Base-by-base conservation (phyloP, 2,888 invertebrate species). In the Diaprepes abbreviatus region DNA sequence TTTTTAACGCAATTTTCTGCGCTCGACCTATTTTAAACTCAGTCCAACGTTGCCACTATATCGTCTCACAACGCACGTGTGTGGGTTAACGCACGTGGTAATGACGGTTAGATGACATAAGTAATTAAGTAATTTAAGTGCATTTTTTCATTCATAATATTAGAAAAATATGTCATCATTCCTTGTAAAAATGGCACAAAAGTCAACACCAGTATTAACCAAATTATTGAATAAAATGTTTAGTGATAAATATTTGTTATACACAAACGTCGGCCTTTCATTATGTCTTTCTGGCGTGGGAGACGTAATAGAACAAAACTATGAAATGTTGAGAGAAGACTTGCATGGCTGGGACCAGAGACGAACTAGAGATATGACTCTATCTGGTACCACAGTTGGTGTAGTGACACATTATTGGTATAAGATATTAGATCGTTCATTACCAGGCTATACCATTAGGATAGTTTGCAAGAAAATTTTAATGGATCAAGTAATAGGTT, bases 331-430 rank as follows among this genome's bases (percentile, higher is more conserved):
- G 55, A 87, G 81, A 73, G 85, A 86, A 17, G 86, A 89, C 65
- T 84, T 88, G 70, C 82, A 87, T 3, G 82, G 82, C 67, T 91
- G 89, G 86, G 89, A 91, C 77, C 79, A 79, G 3, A 80, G 78
- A 16, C 87, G 96, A 69, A 93, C 93, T 0, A 81, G 83, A 14
- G 90, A 94, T 70, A 95, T 96, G 92, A 89, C 91, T 3, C 82
- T 90, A 24, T 91, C 93, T 6, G 96, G 96, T 1, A 84, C 90
- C 50, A 88, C 91, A 2, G 89, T 94, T 3, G 96, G 96, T 19
- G 82, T 93, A 6, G 85, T 94, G 24, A 93, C 93, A 78, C 97
- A 97, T 81, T 90, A 91, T 81, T 96, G 96, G 95, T 97, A 97
- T 81, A 87, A 88, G 66, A 86, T 89, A 72, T 84, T 97, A 66